These are phyloP conservation scores for Gonioctena quinquepunctata DNA, from an alignment of 1,140 invertebrate species.

Conservation along the genomic window DNA sequence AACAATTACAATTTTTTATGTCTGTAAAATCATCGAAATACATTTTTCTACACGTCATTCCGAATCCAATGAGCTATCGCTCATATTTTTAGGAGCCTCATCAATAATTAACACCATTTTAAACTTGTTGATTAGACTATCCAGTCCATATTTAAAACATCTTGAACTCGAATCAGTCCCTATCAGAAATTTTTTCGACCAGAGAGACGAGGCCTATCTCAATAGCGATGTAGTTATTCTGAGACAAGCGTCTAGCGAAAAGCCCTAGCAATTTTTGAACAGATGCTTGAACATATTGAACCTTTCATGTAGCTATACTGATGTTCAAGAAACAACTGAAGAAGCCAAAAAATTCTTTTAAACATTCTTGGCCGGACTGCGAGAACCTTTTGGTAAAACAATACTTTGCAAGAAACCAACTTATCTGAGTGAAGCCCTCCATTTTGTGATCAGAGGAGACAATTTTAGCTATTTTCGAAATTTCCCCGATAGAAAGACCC, in stretches of 20 bases:
- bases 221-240: conserved; percentile 26
- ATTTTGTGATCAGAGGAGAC: neutral
- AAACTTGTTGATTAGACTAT: no score
- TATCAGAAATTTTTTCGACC: conserved; percentile 28
- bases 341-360: neutral
- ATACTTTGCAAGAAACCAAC: neutral
- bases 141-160: no score
- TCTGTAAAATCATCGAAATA: no score
- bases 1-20: no score
- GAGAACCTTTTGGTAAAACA: neutral
- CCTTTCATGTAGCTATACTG: conserved; percentile 17
- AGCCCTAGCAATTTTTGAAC: conserved; percentile 15
- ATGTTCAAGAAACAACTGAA: neutral
- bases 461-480: neutral
- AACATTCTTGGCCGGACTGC: conserved; percentile 1
- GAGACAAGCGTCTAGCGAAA: conserved; percentile 20
- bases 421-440: neutral
- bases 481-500: neutral
- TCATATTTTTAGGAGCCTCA: no score
- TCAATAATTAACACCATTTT: no score
- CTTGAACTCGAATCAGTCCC: no score
- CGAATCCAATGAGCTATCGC: no score
- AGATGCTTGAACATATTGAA: conserved; percentile 20
- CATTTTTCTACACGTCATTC: no score
- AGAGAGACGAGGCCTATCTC: conserved; percentile 18